Conservation (phyloP, 1,140 invertebrate species). For the Drosophila equinoxialis region DNA sequence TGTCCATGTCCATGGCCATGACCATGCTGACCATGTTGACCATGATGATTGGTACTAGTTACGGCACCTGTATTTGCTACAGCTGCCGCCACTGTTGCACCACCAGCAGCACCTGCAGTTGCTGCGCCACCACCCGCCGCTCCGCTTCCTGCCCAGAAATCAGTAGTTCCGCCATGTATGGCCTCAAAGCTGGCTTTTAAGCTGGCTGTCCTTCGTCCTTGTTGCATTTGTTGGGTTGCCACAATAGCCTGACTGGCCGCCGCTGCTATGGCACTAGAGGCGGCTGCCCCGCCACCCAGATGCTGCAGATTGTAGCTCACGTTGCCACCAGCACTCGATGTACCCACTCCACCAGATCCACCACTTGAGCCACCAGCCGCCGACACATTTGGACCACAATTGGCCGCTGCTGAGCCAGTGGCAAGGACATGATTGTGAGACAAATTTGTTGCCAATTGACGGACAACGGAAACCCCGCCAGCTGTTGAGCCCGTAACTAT, state of each 20-base stretch:
- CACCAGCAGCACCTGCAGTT: slow-evolving; percentile 27
- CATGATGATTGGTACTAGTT: slow-evolving; percentile 33
- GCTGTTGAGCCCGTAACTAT: neutral
- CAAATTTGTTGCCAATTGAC: slow-evolving; percentile 53
- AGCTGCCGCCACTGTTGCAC: slow-evolving; percentile 27
- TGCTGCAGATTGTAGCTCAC: slow-evolving; percentile 84
- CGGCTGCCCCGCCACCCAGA: slow-evolving; percentile 83
- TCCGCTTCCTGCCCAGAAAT: slow-evolving; percentile 83
- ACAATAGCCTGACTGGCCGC: slow-evolving; percentile 98
- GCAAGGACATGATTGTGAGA: neutral
- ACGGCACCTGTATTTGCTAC: slow-evolving; percentile 17
- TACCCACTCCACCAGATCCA: slow-evolving; percentile 24
- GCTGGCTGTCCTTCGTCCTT: slow-evolving; percentile 95
- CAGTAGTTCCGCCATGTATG: slow-evolving; percentile 86
- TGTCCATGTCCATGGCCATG: slow-evolving; percentile 21
- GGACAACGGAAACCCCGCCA: slow-evolving; percentile 43
- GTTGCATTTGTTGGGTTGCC: slow-evolving; percentile 98
- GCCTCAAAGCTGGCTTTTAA: slow-evolving; percentile 97
- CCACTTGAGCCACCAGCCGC: slow-evolving; percentile 32
- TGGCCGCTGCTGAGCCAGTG: slow-evolving; percentile 21
- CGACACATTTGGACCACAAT: slow-evolving; percentile 22
- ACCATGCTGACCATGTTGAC: slow-evolving; percentile 18
- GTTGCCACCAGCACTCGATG: slow-evolving; percentile 27
- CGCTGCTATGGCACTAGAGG: slow-evolving; percentile 94
- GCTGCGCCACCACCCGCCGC: slow-evolving; percentile 27